Evolutionary conservation across 2,113 vertebrate genomes (phyloP).

Genomic region (Salvelinus fontinalis): DNA sequence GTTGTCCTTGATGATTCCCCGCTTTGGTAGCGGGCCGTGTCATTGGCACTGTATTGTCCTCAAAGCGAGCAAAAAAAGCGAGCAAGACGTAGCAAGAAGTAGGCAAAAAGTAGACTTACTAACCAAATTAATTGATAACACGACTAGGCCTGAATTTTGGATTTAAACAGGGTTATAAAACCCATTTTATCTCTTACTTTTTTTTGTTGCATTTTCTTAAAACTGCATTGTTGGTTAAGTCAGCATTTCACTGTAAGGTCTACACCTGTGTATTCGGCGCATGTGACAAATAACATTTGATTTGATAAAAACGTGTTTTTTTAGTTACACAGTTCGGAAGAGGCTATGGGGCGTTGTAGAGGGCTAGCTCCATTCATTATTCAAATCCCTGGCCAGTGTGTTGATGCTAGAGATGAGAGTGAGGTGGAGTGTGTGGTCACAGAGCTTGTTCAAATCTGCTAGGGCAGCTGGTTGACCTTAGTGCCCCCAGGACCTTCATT

Average conservation of each 20-base stretch:
- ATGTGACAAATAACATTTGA: no score
- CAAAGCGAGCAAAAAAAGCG: no score
- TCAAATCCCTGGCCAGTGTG: constrained; percentile 4
- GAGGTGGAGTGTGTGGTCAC: constrained; percentile 8
- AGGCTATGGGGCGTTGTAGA: not conserved
- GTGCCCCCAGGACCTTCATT: constrained; percentile 14
- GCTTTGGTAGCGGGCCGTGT: no score
- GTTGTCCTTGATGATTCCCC: no score
- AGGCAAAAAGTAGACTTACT: constrained; percentile 6
- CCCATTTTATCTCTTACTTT: not conserved
- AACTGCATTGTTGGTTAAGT: no score
- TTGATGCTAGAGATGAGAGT: constrained; percentile 6
- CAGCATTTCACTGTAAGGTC: no score
- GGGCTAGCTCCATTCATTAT: constrained; percentile 6
- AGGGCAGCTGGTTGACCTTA: constrained; percentile 18
- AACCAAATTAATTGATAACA: not conserved
- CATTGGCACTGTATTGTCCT: no score
- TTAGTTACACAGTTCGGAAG: not conserved
- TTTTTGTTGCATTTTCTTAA: no score
- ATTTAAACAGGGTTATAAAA: not conserved
- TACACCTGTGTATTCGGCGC: no score
- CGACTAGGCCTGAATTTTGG: not conserved
- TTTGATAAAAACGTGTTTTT: not conserved
- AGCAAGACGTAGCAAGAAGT: not conserved
- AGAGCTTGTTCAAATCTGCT: constrained; percentile 8